A percentile compares a stretch with the other conserved stretches of the same genome.
Evolutionary conservation across 2,888 invertebrate genomes (phyloP).

Genomic region (Dusona sp.): DNA sequence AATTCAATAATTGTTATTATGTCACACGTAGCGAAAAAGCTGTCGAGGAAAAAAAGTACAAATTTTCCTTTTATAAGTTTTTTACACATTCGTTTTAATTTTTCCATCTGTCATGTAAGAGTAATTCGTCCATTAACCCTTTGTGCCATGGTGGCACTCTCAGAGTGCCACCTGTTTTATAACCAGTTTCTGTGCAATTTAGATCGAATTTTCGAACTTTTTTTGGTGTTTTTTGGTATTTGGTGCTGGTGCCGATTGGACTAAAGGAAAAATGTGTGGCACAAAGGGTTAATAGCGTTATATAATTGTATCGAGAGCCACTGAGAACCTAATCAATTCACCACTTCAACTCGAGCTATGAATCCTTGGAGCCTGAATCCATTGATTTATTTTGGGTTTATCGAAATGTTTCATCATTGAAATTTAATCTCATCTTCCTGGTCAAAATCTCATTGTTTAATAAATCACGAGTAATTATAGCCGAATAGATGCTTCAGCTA

Average conservation of each 20-base stretch:
- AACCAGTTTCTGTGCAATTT: no score
- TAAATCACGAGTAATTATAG: not conserved
- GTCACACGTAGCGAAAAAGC: not conserved
- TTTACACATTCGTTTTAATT: not conserved
- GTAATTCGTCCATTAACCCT: no score
- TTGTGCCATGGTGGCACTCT: no score
- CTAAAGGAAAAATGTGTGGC: no score
- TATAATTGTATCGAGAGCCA: not conserved
- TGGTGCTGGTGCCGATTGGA: no score
- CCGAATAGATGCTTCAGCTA: not conserved
- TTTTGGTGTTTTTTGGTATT: no score
- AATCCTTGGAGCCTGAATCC: not conserved
- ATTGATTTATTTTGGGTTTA: not conserved
- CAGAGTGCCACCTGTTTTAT: no score
- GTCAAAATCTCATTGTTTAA: not conserved
- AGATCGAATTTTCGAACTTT: no score
- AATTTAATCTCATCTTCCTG: not conserved
- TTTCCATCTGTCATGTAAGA: no score
- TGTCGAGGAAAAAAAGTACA: not conserved
- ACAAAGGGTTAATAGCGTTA: no score
- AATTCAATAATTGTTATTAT: not conserved
- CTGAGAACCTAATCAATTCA: not conserved
- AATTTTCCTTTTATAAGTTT: not conserved
- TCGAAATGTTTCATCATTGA: not conserved
- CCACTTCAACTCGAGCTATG: not conserved